Percentiles rank a stretch among this genome's conserved stretches.
Evolutionary conservation across 2,888 invertebrate genomes (phyloP).

Genomic region (Operophtera brumata): DNA sequence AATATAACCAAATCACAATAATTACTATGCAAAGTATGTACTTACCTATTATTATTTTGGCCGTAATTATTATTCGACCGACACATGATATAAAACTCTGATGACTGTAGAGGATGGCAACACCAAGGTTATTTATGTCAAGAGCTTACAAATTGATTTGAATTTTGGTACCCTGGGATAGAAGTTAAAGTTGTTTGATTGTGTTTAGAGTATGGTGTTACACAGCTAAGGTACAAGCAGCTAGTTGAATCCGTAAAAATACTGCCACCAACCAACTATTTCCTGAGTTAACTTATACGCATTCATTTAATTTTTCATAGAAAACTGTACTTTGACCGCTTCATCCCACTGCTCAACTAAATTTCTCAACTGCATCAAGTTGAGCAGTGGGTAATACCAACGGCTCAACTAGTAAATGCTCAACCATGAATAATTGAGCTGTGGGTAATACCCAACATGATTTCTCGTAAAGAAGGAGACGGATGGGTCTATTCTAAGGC

Average conservation of each 20-base stretch:
- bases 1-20: slow-evolving; percentile 11
- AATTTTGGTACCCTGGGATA: not conserved
- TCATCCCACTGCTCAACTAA: too few relatives aligned
- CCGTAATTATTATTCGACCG: slow-evolving; percentile 21
- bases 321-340: too few relatives aligned
- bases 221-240: not conserved
- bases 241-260: slow-evolving; percentile 1
- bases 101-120: slow-evolving; percentile 17
- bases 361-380: too few relatives aligned
- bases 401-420: too few relatives aligned
- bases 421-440: too few relatives aligned
- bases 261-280: too few relatives aligned
- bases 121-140: slow-evolving; percentile 18
- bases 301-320: too few relatives aligned
- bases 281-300: too few relatives aligned
- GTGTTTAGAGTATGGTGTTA: slow-evolving; percentile 4
- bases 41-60: slow-evolving; percentile 24
- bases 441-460: too few relatives aligned
- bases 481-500: too few relatives aligned
- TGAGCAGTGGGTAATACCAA: too few relatives aligned
- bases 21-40: slow-evolving; percentile 18
- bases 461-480: too few relatives aligned
- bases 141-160: not conserved
- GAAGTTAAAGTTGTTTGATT: not conserved
- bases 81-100: slow-evolving; percentile 23